Evolutionary conservation across 2,888 invertebrate genomes (phyloP), one percentile per base, ranked within the genome.

Genomic region (Blastobasis lacticolella): DNA sequence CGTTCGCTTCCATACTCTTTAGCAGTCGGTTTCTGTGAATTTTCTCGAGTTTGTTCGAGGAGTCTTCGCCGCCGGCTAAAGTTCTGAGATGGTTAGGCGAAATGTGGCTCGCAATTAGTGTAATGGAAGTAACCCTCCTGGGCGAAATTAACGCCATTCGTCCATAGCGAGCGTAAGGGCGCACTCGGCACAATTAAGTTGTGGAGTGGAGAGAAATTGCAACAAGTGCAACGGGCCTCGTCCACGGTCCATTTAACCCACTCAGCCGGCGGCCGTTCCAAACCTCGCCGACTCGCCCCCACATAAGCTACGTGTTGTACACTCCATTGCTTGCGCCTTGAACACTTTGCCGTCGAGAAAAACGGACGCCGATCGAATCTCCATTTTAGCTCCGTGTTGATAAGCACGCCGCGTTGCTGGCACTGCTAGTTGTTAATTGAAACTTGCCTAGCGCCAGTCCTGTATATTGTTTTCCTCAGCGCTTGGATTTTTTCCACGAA

Each of bases 21-120:
- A 74, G 74, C 75, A 78, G 77, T 76, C 70, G 75, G 73, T 73
- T 78, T 73, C 75, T 67, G 71, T 63, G 68, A 78, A 80, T 78
- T 83, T 81, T 80, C 79, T 71, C 66, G 73, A 80, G 79, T 82
- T 82, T 77, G 81, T 80, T 78, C 69, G 67, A 71, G 70, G 71
- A 78, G 76, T 77, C 77, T 75, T 71, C 71, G 70, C 68, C 69
- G 69, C 71, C 73, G 67, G 71, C 69, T 71, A 71, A 83, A 84
- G 75, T 87, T 84, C 74, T 71, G 73, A 75, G 81, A 81, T 80
- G 79, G 78, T 82, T 78, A 79, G 81, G 81, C 79, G 84, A 83
- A 86, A 83, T 81, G 80, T 80, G 81, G 79, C 75, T 81, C 70
- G 85, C 85, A 88, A 88, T 88, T 87, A 88, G 75, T 77, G 78